A percentile compares a stretch with the other conserved stretches of the same genome.
Conservation (phyloP, 2,113 vertebrate species). For the Laticauda colubrina region DNA sequence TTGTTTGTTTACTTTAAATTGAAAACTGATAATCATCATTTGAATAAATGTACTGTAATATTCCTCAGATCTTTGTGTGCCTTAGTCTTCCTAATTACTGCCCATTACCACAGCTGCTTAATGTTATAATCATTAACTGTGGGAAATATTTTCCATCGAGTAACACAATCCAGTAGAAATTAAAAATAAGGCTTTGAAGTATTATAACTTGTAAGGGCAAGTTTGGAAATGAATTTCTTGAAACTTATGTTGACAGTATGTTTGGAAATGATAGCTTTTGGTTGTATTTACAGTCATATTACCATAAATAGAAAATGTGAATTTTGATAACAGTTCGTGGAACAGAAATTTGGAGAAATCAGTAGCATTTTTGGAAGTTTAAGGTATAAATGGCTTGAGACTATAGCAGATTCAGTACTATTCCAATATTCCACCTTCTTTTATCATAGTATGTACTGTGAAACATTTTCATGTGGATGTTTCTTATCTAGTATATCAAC, state of each 20-base stretch:
- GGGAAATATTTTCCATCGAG: slow-evolving; percentile 64
- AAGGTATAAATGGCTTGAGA: neutral
- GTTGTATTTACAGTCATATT: neutral
- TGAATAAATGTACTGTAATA: slow-evolving; percentile 36
- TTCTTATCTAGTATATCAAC: neutral
- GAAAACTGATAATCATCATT: slow-evolving; percentile 39
- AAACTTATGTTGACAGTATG: neutral
- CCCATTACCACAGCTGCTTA: slow-evolving; percentile 46
- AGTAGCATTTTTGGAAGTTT: neutral
- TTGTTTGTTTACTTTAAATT: neutral
- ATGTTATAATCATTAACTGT: slow-evolving; percentile 56
- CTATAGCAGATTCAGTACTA: neutral
- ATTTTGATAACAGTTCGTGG: slow-evolving; percentile 1
- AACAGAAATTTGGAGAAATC: neutral
- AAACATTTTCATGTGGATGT: neutral
- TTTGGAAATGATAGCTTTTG: slow-evolving; percentile 17
- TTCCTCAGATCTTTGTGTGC: slow-evolving; percentile 45
- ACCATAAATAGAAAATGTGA: slow-evolving; percentile 6
- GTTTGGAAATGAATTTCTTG: slow-evolving; percentile 44
- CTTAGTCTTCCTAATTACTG: slow-evolving; percentile 28
- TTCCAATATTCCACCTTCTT: neutral
- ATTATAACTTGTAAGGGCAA: slow-evolving; percentile 57
- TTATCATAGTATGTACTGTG: neutral
- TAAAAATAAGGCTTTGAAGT: slow-evolving; percentile 60
- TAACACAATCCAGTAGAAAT: slow-evolving; percentile 55